Evolutionary conservation across 2,113 vertebrate genomes (phyloP).

Genomic region (Nannobrachium achirus): DNA sequence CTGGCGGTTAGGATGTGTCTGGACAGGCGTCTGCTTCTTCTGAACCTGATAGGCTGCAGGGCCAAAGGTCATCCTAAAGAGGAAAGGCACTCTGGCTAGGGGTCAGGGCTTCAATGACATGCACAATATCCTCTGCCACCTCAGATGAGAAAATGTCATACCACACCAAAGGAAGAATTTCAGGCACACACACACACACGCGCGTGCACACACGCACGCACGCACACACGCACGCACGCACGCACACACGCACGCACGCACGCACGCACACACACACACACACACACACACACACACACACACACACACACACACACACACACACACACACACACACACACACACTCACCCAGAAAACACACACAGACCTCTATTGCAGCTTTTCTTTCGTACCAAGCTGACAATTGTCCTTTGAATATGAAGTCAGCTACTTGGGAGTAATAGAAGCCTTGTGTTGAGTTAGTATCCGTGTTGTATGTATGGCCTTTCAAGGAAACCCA

Average conservation of each 20-base stretch:
- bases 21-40: background rate
- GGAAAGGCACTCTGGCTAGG: conserved; percentile 17
- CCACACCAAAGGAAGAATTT: background rate
- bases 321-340: conserved; percentile 1
- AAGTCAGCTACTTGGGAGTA: too few species aligned
- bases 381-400: too few species aligned
- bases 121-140: conserved; percentile 10
- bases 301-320: conserved; percentile 14
- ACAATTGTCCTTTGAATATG: too few species aligned
- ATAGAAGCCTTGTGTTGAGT: too few species aligned
- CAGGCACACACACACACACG: too few species aligned
- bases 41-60: conserved; percentile 15
- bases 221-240: background rate
- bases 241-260: conserved; percentile 1
- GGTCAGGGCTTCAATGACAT: conserved; percentile 3
- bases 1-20: background rate
- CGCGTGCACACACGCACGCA: background rate
- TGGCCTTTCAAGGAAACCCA: background rate
- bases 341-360: background rate
- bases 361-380: background rate
- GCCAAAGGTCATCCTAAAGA: conserved; percentile 35
- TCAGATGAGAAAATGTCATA: conserved; percentile 21
- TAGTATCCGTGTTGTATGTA: background rate
- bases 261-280: background rate
- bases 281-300: background rate